A percentile compares a stretch with the other conserved stretches of the same genome.
These are phyloP conservation scores for Anthopleura sola DNA, from an alignment of 64 coral and sea anemone species.

Conservation along the genomic window DNA sequence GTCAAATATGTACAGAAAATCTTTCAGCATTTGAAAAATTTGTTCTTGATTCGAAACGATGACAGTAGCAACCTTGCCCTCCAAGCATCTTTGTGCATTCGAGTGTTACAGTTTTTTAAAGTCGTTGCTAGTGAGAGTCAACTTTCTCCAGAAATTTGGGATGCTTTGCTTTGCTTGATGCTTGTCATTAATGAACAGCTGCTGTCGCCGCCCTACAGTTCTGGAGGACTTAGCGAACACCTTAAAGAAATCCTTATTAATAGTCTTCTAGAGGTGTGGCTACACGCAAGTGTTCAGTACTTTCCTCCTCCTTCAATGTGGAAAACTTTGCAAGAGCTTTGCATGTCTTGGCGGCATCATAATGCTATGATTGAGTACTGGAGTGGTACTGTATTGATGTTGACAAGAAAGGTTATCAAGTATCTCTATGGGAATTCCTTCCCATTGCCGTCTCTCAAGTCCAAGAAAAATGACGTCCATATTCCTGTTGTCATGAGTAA, in stretches of 20 bases:
- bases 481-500: conserved; percentile 62
- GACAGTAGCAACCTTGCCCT: conserved; percentile 78
- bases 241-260: conserved; percentile 82
- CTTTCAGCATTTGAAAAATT: conserved; percentile 92
- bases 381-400: conserved; percentile 77
- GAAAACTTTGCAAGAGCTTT: conserved; percentile 97
- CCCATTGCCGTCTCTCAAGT: conserved; percentile 53
- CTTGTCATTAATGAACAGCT: conserved; percentile 82
- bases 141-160: conserved; percentile 73
- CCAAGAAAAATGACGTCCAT: conserved; percentile 75
- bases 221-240: conserved; percentile 84
- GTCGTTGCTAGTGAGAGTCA: conserved; percentile 39
- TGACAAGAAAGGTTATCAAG: conserved; percentile 82
- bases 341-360: conserved; percentile 90
- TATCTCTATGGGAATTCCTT: conserved; percentile 81
- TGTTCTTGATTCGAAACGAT: conserved; percentile 57
- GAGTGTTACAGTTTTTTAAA: conserved; percentile 76
- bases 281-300: conserved; percentile 76
- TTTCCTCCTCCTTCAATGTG: conserved; percentile 89
- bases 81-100: conserved; percentile 94
- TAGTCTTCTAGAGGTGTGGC: conserved; percentile 90
- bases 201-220: conserved; percentile 72
- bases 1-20: conserved; percentile 82
- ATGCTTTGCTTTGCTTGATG: conserved; percentile 74
- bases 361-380: conserved; percentile 83